Evolutionary conservation across 1,140 invertebrate species (phyloP), one percentile per base, ranked within the genome.

Genomic region (Goniozus legneri): DNA sequence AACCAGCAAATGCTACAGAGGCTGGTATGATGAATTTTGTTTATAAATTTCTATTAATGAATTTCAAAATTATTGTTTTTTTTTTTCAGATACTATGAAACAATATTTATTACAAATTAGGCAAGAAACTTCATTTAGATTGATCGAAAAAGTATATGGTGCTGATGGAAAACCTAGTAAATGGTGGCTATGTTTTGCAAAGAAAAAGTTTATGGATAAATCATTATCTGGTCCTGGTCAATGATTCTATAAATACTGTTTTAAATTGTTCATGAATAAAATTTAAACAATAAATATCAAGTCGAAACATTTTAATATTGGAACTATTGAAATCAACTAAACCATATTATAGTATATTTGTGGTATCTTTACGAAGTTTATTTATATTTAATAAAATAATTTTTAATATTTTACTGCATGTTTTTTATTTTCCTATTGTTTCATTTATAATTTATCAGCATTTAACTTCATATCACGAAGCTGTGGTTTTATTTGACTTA

Each of bases 141-240:
- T 99, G 12, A 84, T 89, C 70, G 94, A 98, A 45, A 92, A 89
- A 77, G 81, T 82, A 53, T 71, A 75, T 42, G 67, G 85, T 15
- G 87, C 92, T 50, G 91, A 93, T 75, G 92, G 92, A 2, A 95
- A 95, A 66, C 94, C 97, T 10, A 95, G 91, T 64, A 98, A 98
- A 78, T 99, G 97, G 97, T 99, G 97, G 97, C 78, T 98, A 20
- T 99, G 97, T 68, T 99, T 99, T 79, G 88, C 94, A 12, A 97
- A 97, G 69, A 97, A 95, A 82, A 97, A 96, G 80, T 99, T 99
- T 68, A 98, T 99, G 96, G 97, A 99, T 66, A 99, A 98, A 69
- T 96, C 92, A 33, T 77, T 99, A 6, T 89, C 90, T 36, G 89
- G 82, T 0, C 88, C 87, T 10, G 88, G 88, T 15, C 86, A 89